A percentile compares a stretch with the other conserved stretches of the same genome.
Conservation (phyloP, 2,797 vertebrate genomes). For the Tenualosa ilisha region DNA sequence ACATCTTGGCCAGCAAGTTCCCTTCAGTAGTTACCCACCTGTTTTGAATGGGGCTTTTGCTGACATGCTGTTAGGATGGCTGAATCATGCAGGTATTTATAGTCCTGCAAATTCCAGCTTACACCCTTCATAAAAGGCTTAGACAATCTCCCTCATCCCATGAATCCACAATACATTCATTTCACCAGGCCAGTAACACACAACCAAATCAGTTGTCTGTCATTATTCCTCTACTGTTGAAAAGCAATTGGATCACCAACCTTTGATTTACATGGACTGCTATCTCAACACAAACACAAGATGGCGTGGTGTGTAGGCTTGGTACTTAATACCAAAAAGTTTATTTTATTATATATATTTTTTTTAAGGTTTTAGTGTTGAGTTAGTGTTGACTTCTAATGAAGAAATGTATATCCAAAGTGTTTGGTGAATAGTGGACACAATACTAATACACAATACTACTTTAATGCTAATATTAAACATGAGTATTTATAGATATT, state of each 20-base stretch:
- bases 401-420: background rate
- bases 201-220: background rate
- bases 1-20: background rate
- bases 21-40: background rate
- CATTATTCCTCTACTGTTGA: too few species aligned
- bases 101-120: background rate
- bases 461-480: background rate
- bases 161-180: background rate
- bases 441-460: background rate
- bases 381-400: background rate
- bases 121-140: background rate
- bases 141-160: background rate
- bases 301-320: background rate
- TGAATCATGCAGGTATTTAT: constrained; percentile 12
- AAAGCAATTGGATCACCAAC: background rate
- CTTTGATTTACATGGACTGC: too few species aligned
- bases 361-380: background rate
- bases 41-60: constrained; percentile 1
- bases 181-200: background rate
- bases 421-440: background rate
- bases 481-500: background rate
- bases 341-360: background rate
- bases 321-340: background rate
- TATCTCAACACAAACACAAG: background rate
- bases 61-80: background rate